Evolutionary conservation across 2,797 vertebrate genomes (phyloP).

Genomic region (Mus spretus): DNA sequence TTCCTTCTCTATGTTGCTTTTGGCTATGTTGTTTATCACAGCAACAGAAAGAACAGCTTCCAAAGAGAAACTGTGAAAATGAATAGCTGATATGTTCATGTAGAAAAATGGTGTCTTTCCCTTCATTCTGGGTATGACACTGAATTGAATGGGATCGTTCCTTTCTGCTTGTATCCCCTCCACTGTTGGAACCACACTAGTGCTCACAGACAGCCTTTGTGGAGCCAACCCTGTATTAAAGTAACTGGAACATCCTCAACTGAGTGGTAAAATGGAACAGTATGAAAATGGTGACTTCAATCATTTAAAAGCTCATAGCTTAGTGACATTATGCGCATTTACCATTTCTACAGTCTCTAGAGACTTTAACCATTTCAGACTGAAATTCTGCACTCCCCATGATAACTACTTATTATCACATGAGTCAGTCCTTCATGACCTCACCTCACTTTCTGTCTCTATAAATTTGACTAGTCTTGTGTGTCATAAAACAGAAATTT

Average conservation of each 20-base stretch:
- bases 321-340: background rate
- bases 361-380: background rate
- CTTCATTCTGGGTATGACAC: background rate
- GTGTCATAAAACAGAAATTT: background rate
- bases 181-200: no score
- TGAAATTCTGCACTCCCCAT: background rate
- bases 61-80: background rate
- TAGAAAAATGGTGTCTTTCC: background rate
- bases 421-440: background rate
- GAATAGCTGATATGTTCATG: accelerated
- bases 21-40: background rate
- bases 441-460: background rate
- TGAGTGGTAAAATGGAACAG: background rate
- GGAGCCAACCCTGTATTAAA: background rate
- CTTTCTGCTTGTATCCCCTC: background rate
- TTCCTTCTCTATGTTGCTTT: background rate
- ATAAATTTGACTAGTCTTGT: background rate
- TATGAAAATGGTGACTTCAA: background rate
- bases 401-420: background rate
- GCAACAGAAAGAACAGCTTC: background rate
- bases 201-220: background rate
- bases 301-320: background rate
- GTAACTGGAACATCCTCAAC: background rate
- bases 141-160: background rate
- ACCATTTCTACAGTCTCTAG: background rate